Conservation (phyloP, 37 sponge, comb jelly and placozoan genomes). For the Chondrilla cf. caribensis region DNA sequence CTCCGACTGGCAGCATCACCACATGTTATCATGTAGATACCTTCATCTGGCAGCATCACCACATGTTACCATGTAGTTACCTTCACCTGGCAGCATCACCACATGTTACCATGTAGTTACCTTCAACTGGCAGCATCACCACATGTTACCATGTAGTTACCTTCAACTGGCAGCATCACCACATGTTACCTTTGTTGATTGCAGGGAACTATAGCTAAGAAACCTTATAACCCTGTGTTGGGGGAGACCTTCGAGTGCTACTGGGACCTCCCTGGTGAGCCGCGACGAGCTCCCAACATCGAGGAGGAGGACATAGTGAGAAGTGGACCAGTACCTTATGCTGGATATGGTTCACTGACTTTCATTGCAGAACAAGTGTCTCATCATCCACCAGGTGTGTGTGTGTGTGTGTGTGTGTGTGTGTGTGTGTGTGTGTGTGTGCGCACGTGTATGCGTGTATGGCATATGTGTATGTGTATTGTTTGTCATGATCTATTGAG, state of each 20-base stretch:
- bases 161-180: too few relatives aligned
- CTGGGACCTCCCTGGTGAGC: constrained; percentile 79
- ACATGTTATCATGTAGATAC: too few relatives aligned
- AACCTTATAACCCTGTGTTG: constrained; percentile 97
- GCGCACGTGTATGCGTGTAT: too few relatives aligned
- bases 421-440: too few relatives aligned
- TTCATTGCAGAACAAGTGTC: constrained; percentile 98
- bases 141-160: too few relatives aligned
- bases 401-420: too few relatives aligned
- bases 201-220: constrained; percentile 87
- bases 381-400: constrained; percentile 91
- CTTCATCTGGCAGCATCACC: too few relatives aligned
- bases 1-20: too few relatives aligned
- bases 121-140: too few relatives aligned
- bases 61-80: too few relatives aligned
- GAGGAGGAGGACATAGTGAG: constrained; percentile 37
- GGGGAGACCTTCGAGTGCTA: constrained; percentile 95
- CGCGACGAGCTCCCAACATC: background rate
- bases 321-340: constrained; percentile 81
- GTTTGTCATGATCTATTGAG: background rate
- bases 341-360: constrained; percentile 63
- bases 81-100: too few relatives aligned
- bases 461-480: background rate
- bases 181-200: background rate
- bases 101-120: too few relatives aligned